phyloP scores from a whole-genome alignment of 1,140 invertebrate genomes.

The Pinna nobilis region DNA sequence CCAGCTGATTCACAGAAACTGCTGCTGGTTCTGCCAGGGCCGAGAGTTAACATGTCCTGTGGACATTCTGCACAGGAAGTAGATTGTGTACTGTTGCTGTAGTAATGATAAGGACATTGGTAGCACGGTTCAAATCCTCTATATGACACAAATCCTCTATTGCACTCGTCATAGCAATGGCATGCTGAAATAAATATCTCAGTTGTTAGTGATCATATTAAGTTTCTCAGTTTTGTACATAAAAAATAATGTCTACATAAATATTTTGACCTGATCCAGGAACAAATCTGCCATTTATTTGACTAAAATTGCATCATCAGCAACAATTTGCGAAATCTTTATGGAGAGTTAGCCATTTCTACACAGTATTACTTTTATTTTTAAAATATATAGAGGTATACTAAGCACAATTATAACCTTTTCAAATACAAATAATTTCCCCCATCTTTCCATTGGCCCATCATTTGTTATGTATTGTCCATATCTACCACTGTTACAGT shows the following conservation, averaged over 20 bases:
- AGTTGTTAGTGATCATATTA: neutral
- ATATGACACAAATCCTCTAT: conserved; percentile 17
- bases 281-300: neutral
- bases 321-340: neutral
- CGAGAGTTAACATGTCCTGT: conserved; percentile 7
- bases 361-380: no score
- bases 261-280: neutral
- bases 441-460: no score
- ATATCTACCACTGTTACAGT: no score
- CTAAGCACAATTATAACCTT: no score
- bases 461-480: no score
- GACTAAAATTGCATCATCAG: neutral
- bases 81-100: conserved; percentile 5
- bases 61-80: conserved; percentile 38
- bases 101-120: conserved; percentile 44
- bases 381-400: no score
- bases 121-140: conserved; percentile 33
- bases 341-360: neutral
- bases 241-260: neutral
- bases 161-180: conserved; percentile 6
- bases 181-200: conserved; percentile 1
- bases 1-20: neutral
- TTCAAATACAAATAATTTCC: no score
- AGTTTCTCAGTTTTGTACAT: neutral
- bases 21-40: conserved; percentile 7